These are phyloP conservation scores for Ispidina lecontei DNA, from an alignment of 2,797 vertebrate species.

Conservation along the genomic window DNA sequence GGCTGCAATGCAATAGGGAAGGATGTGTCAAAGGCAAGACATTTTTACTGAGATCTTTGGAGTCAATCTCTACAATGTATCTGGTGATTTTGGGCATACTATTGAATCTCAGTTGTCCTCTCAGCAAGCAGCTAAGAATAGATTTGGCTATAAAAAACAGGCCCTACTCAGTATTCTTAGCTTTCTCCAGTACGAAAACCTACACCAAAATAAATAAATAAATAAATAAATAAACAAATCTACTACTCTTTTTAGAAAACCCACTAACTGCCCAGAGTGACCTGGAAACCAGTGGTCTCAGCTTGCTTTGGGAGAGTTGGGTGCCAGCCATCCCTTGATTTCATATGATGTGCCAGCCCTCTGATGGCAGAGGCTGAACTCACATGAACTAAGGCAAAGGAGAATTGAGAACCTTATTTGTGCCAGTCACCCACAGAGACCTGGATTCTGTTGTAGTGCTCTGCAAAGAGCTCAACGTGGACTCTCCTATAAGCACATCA, in stretches of 20 bases:
- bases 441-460: not conserved
- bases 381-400: not conserved
- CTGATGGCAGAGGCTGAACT: not conserved
- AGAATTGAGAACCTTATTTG: not conserved
- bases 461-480: not conserved
- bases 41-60: not conserved
- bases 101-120: not conserved
- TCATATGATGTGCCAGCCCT: not conserved
- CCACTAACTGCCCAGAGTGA: not conserved
- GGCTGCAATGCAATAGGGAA: not conserved
- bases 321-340: not conserved
- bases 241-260: not conserved
- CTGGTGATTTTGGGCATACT: not conserved
- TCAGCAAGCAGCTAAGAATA: not conserved
- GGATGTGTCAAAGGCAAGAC: not conserved
- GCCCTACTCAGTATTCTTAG: not conserved
- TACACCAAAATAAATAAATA: not conserved
- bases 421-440: not conserved
- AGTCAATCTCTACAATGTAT: not conserved
- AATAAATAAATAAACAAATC: accelerated
- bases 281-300: not conserved
- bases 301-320: not conserved
- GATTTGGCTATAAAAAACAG: not conserved
- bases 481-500: not conserved
- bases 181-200: not conserved